Conservation (phyloP, 2,888 invertebrate genomes). For the Plusia festucae region DNA sequence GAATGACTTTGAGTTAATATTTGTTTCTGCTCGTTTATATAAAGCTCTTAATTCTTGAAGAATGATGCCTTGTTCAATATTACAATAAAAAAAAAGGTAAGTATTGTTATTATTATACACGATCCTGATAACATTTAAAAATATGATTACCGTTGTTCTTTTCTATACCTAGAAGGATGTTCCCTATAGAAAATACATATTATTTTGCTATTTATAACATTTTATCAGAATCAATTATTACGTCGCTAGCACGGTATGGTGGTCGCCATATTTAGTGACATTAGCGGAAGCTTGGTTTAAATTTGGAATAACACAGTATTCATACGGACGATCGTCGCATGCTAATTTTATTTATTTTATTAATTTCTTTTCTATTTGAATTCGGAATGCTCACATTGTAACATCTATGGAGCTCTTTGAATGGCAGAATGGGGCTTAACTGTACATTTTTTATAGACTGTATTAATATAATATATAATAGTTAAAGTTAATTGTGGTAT, state of each 20-base stretch:
- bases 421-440: conserved; percentile 31
- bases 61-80: background rate
- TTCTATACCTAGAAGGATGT: background rate
- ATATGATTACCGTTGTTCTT: background rate
- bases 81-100: background rate
- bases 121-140: background rate
- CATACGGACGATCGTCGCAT: conserved; percentile 70
- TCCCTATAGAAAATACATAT: background rate
- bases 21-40: background rate
- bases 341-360: conserved; percentile 64
- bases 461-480: background rate
- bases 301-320: conserved; percentile 75
- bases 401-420: conserved; percentile 43
- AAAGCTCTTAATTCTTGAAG: background rate
- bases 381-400: conserved; percentile 57
- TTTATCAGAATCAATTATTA: conserved; percentile 35
- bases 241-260: conserved; percentile 59
- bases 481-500: too few relatives aligned
- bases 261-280: conserved; percentile 66
- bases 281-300: conserved; percentile 74
- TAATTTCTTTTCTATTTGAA: conserved; percentile 62
- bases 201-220: background rate
- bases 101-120: background rate
- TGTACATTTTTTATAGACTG: background rate
- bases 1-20: background rate